phyloP scores from a whole-genome alignment of 2,797 vertebrate genomes.

The Echiichthys vipera region DNA sequence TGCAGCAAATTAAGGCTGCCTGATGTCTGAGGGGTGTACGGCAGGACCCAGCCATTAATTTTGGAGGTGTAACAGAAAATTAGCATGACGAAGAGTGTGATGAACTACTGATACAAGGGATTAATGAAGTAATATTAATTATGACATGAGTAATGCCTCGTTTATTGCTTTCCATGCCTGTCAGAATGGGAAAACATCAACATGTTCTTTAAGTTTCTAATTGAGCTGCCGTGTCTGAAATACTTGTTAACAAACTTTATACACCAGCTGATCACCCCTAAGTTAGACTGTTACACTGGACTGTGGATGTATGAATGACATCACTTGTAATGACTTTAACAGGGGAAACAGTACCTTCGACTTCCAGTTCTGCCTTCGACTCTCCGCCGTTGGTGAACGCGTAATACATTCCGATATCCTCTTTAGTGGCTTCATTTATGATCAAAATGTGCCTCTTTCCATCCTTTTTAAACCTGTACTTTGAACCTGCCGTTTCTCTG shows the following conservation, averaged over 20 bases:
- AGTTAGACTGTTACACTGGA: background rate
- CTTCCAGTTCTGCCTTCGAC: constrained; percentile 91
- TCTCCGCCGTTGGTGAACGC: constrained; percentile 90
- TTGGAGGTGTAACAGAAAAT: constrained; percentile 61
- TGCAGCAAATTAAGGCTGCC: constrained; percentile 9
- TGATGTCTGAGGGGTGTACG: constrained; percentile 16
- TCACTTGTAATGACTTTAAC: background rate
- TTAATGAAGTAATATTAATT: constrained; percentile 60
- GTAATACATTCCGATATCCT: constrained; percentile 88
- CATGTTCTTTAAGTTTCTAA: constrained; percentile 35
- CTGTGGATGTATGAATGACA: no score
- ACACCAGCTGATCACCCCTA: constrained; percentile 2
- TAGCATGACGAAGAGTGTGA: constrained; percentile 47
- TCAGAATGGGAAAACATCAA: constrained; percentile 60
- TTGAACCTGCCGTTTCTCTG: constrained; percentile 84
- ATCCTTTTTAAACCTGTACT: constrained; percentile 94
- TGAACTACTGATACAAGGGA: constrained; percentile 54
- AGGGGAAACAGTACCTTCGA: constrained; percentile 85
- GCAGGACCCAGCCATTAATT: constrained; percentile 9
- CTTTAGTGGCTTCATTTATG: constrained; percentile 88
- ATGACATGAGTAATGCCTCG: constrained; percentile 61
- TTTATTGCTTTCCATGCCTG: constrained; percentile 69
- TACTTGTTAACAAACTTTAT: constrained; percentile 29
- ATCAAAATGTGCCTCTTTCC: constrained; percentile 90
- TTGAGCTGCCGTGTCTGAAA: constrained; percentile 26